Percentiles rank a stretch among this genome's conserved stretches.
These are phyloP conservation scores for Marisa cornuarietis DNA, from an alignment of 1,140 invertebrate species.

Conservation along the genomic window DNA sequence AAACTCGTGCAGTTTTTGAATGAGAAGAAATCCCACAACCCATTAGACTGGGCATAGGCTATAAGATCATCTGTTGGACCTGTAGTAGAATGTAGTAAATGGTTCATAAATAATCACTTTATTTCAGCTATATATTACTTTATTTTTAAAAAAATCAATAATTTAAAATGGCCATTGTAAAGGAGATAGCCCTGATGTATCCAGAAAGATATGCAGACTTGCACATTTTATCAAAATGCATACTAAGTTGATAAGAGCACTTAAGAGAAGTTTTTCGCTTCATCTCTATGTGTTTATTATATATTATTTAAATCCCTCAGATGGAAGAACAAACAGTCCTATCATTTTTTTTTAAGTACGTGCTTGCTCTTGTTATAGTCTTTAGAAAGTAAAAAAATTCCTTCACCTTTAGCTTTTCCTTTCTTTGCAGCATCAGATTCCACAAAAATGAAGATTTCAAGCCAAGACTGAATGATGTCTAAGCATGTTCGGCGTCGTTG, in stretches of 20 bases:
- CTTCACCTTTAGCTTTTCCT: conserved; percentile 30
- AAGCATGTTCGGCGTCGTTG: conserved; percentile 64
- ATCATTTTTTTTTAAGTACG: neutral
- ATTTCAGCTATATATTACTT: no score
- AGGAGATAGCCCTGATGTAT: no score
- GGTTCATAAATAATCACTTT: no score
- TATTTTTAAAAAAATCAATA: no score
- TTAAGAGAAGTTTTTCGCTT: no score
- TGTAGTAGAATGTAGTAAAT: conserved; percentile 21
- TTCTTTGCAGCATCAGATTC: conserved; percentile 24
- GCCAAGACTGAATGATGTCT: conserved; percentile 48
- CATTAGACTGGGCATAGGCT: conserved; percentile 36
- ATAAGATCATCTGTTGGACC: conserved; percentile 40
- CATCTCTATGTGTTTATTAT: no score
- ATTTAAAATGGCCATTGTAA: no score
- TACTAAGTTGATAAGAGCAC: no score
- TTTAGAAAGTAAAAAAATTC: neutral
- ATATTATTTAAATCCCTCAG: neutral
- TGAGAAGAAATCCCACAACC: conserved; percentile 50
- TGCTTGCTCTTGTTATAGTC: neutral
- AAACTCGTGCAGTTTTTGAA: conserved; percentile 27
- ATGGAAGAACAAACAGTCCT: neutral
- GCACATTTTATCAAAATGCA: no score
- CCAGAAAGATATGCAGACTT: no score
- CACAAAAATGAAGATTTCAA: conserved; percentile 42